These are phyloP conservation scores for Diarsia rubi DNA, from an alignment of 2,888 invertebrate genomes.

Conservation along the genomic window DNA sequence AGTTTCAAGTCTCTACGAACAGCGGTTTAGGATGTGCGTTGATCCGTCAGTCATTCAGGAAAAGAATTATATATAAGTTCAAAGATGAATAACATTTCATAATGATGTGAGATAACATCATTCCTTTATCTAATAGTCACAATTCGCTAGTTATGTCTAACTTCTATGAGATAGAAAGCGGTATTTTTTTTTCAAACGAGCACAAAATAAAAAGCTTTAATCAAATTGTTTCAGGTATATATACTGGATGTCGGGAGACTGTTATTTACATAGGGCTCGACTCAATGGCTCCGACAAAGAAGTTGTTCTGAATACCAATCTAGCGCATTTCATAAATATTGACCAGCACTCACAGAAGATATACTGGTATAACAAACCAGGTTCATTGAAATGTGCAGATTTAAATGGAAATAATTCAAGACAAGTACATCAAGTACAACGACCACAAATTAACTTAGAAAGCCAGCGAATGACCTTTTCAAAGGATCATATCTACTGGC, in stretches of 20 bases:
- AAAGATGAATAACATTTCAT: too few relatives aligned
- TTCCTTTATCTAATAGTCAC: background rate
- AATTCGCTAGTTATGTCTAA: background rate
- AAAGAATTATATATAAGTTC: too few relatives aligned
- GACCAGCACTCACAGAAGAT: background rate
- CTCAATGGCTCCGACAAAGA: background rate
- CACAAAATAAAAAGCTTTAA: background rate
- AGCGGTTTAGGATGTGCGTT: too few relatives aligned
- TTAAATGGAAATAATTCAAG: background rate
- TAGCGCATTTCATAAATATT: background rate
- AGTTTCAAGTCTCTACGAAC: too few relatives aligned
- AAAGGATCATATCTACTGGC: slow-evolving; percentile 69
- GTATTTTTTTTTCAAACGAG: background rate
- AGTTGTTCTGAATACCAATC: background rate
- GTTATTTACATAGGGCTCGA: background rate
- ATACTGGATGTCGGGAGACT: slow-evolving; percentile 3
- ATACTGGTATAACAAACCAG: background rate
- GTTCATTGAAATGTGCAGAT: background rate
- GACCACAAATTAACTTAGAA: background rate
- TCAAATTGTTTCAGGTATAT: background rate
- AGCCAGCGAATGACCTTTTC: background rate
- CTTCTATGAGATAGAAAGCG: background rate
- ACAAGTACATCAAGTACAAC: background rate
- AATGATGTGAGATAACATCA: background rate
- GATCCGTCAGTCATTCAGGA: too few relatives aligned